Conservation (phyloP, 2,888 invertebrate species). For the Xanthia icteritia region DNA sequence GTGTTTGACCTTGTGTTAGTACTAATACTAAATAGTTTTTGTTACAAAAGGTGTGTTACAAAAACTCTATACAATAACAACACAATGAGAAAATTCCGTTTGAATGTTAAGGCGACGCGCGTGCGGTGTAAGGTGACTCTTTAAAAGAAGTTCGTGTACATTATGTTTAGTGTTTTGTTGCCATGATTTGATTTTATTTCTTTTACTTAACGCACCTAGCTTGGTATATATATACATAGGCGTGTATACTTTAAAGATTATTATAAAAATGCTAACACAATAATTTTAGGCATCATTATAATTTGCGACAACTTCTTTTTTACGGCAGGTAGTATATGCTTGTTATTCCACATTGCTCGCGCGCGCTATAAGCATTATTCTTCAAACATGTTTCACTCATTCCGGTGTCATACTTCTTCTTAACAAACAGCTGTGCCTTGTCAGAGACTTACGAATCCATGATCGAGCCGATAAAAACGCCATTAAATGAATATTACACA, state of each 20-base stretch:
- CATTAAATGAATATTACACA: slow-evolving; percentile 79
- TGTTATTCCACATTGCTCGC: not conserved
- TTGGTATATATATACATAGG: not conserved
- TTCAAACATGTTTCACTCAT: not conserved
- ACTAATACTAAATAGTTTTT: slow-evolving; percentile 64
- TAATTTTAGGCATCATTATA: not conserved
- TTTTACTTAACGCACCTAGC: not conserved
- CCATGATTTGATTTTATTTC: not conserved
- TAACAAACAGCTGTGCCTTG: slow-evolving; percentile 71
- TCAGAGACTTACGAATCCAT: slow-evolving; percentile 70
- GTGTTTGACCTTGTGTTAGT: slow-evolving; percentile 68
- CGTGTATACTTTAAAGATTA: not conserved
- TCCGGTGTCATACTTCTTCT: slow-evolving; percentile 63
- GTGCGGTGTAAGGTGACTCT: not conserved
- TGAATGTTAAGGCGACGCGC: slow-evolving; percentile 68
- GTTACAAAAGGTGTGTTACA: slow-evolving; percentile 66
- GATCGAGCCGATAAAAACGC: slow-evolving; percentile 77
- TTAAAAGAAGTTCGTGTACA: slow-evolving; percentile 17
- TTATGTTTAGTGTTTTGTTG: slow-evolving; percentile 3
- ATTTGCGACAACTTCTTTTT: not conserved
- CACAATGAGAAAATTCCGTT: slow-evolving; percentile 74
- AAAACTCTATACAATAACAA: slow-evolving; percentile 71
- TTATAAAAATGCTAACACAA: not conserved
- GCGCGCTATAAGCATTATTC: no score
- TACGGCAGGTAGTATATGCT: not conserved